phyloP scores from a whole-genome alignment of 2,113 vertebrate genomes.

The Sinosuthora webbiana region DNA sequence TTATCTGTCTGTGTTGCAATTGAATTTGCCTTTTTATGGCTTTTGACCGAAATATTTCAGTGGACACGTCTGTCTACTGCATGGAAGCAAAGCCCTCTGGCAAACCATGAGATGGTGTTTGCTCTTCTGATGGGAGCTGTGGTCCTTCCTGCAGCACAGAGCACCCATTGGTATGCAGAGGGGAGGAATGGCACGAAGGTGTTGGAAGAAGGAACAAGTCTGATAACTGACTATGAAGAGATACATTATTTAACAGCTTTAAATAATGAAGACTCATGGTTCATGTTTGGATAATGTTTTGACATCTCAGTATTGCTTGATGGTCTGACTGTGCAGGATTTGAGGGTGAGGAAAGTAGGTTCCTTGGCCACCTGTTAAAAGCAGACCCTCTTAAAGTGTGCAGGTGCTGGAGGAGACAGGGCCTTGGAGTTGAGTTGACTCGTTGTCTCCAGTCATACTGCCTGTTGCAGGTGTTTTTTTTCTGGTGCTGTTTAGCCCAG shows the following conservation, averaged over 20 bases:
- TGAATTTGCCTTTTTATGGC: background rate
- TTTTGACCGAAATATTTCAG: background rate
- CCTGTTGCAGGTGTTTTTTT: background rate
- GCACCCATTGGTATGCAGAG: background rate
- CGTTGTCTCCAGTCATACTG: accelerated
- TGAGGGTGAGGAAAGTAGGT: background rate
- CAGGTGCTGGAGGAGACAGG: background rate
- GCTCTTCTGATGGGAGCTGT: background rate
- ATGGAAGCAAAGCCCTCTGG: background rate
- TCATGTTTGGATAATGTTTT: background rate
- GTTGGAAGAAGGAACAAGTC: background rate
- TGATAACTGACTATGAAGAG: background rate
- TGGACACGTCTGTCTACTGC: background rate
- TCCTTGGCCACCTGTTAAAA: background rate
- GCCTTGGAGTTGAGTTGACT: background rate
- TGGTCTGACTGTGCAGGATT: background rate
- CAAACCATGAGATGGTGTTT: background rate
- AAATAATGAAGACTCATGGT: too few species aligned
- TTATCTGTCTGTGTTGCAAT: background rate
- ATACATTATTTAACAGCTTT: background rate
- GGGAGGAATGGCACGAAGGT: background rate
- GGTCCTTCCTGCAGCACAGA: background rate
- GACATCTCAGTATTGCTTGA: background rate
- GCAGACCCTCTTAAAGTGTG: background rate
- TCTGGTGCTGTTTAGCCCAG: background rate